Evolutionary conservation across 2,797 vertebrate genomes (phyloP).

Genomic region (Apogon hyalosoma): DNA sequence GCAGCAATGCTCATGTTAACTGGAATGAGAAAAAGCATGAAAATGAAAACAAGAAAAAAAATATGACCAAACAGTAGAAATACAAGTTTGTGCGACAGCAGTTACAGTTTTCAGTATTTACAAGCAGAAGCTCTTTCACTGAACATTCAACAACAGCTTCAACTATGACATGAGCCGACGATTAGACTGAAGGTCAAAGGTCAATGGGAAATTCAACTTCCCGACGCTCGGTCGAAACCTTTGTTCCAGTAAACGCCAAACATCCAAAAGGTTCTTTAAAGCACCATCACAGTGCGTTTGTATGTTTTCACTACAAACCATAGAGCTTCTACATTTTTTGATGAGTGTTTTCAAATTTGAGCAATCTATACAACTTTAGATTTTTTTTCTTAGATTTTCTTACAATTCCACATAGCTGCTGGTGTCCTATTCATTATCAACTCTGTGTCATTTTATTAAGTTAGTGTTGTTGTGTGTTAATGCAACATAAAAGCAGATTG

Average conservation of each 20-base stretch:
- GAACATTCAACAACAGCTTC: constrained; percentile 70
- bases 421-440: too few species aligned
- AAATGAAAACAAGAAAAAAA: constrained; percentile 32
- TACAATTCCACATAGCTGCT: too few species aligned
- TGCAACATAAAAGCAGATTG: too few species aligned
- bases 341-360: too few species aligned
- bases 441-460: too few species aligned
- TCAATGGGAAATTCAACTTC: neutral
- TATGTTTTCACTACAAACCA: too few species aligned
- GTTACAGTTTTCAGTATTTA: constrained; percentile 73
- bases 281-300: too few species aligned
- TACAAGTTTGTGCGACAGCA: constrained; percentile 68
- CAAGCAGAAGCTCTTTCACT: constrained; percentile 62
- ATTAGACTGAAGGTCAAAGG: too few species aligned
- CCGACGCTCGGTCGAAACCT: constrained; percentile 17
- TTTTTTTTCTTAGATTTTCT: too few species aligned
- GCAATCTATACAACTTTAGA: too few species aligned
- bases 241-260: constrained; percentile 24
- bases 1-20: constrained; percentile 38
- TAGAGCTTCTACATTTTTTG: too few species aligned
- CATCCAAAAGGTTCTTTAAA: constrained; percentile 8
- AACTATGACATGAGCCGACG: constrained; percentile 9
- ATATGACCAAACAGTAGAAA: constrained; percentile 55
- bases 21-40: constrained; percentile 52
- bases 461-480: too few species aligned